A percentile compares a stretch with the other conserved stretches of the same genome.
These are phyloP conservation scores for Psilanteris sp. DNA, from an alignment of 1,140 invertebrate genomes.

Conservation along the genomic window DNA sequence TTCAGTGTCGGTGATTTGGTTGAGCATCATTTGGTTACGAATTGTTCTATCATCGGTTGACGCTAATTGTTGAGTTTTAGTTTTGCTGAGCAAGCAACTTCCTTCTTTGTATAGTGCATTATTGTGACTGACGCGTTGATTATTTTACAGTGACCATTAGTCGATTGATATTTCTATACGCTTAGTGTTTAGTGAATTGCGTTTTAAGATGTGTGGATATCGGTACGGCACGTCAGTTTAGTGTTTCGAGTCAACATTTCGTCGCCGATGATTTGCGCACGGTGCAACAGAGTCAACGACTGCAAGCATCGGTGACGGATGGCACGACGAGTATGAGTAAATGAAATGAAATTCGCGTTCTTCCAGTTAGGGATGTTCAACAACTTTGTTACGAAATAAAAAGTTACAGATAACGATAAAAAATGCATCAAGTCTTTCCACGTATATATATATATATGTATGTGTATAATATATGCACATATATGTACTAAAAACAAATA, in stretches of 20 bases:
- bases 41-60: slow-evolving; percentile 67
- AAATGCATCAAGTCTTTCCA: slow-evolving; percentile 56
- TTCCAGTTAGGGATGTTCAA: slow-evolving; percentile 50
- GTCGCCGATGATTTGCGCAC: too few relatives aligned
- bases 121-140: slow-evolving; percentile 52
- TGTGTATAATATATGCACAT: too few relatives aligned
- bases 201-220: slow-evolving; percentile 35
- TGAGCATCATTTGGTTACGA: slow-evolving; percentile 34
- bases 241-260: too few relatives aligned
- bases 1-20: slow-evolving; percentile 13
- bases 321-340: slow-evolving; percentile 18
- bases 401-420: slow-evolving; percentile 44
- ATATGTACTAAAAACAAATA: slow-evolving; percentile 17
- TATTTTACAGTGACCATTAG: slow-evolving; percentile 63
- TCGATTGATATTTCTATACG: slow-evolving; percentile 46
- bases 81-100: slow-evolving; percentile 76
- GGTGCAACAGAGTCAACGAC: background rate
- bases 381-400: slow-evolving; percentile 36
- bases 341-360: slow-evolving; percentile 61
- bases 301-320: slow-evolving; percentile 9
- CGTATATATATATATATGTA: slow-evolving; percentile 33
- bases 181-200: slow-evolving; percentile 54
- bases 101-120: slow-evolving; percentile 63
- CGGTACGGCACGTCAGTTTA: slow-evolving; percentile 33
- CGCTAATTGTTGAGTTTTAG: slow-evolving; percentile 78